A percentile compares a stretch with the other conserved stretches of the same genome.
phyloP scores from a whole-genome alignment of 2,113 vertebrate genomes.

The Nothoprocta perdicaria region DNA sequence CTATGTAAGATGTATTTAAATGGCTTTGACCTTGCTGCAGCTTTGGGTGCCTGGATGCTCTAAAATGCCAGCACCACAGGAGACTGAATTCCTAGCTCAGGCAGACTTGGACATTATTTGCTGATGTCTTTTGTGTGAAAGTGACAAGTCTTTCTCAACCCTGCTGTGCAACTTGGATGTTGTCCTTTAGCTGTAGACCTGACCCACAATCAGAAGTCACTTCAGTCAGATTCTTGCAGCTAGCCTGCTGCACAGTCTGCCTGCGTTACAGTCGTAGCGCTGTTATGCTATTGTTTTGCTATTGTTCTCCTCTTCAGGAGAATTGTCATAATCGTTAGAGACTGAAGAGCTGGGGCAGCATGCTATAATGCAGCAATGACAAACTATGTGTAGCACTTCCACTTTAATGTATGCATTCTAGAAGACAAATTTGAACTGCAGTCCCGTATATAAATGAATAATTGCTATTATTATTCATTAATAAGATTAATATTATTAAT shows the following conservation, averaged over 20 bases:
- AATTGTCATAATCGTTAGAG: background rate
- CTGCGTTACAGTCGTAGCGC: background rate
- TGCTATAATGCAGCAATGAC: accelerated
- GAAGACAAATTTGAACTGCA: background rate
- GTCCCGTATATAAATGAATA: background rate
- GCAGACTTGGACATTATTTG: background rate
- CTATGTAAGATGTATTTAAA: background rate
- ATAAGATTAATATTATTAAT: constrained; percentile 46
- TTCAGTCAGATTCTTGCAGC: accelerated
- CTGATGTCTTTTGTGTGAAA: background rate
- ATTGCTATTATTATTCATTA: constrained; percentile 23
- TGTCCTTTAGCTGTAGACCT: accelerated
- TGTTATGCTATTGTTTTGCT: background rate
- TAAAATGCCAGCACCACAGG: background rate
- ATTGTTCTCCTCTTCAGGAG: background rate
- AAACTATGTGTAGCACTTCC: accelerated
- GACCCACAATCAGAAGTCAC: accelerated
- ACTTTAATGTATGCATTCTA: accelerated
- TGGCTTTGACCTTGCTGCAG: background rate
- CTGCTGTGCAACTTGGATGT: accelerated
- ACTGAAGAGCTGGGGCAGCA: accelerated
- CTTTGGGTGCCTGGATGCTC: background rate
- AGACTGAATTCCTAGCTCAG: background rate
- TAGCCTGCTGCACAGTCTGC: accelerated
- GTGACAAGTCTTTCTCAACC: accelerated